These are phyloP conservation scores for Drosophila quinaria DNA, from an alignment of 2,888 invertebrate species.

Conservation along the genomic window DNA sequence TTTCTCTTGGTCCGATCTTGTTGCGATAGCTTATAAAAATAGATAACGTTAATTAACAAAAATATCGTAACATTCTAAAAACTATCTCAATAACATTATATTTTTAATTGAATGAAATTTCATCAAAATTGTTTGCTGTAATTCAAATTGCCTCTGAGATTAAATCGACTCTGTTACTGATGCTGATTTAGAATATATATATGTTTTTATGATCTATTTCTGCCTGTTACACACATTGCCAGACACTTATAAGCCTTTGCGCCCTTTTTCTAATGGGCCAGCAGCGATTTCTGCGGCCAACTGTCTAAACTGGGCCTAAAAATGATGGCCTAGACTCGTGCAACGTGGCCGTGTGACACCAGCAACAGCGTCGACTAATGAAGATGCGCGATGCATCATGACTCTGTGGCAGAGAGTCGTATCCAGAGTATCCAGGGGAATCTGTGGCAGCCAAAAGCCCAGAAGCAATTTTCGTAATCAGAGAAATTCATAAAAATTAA, in stretches of 20 bases:
- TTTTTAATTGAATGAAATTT: no score
- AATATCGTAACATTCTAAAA: no score
- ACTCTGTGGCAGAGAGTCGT: background rate
- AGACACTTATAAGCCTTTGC: background rate
- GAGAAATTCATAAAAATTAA: conserved; percentile 82
- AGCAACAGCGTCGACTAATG: conserved; percentile 77
- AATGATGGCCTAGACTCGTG: conserved; percentile 69
- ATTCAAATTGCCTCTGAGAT: no score
- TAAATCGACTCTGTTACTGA: no score
- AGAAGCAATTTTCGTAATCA: conserved; percentile 82
- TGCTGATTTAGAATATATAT: no score
- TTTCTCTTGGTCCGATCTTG: no score
- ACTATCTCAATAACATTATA: no score
- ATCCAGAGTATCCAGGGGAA: background rate
- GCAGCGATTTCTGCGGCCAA: conserved; percentile 49
- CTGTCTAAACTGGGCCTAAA: conserved; percentile 73
- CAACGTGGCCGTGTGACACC: conserved; percentile 54
- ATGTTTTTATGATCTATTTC: no score
- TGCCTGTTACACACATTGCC: background rate
- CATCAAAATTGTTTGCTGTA: no score
- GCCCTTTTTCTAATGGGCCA: conserved; percentile 11
- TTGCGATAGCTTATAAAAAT: no score
- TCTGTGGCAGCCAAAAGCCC: conserved; percentile 70
- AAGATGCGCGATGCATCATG: conserved; percentile 80
- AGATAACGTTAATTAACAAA: no score